phyloP scores from a whole-genome alignment of 2,797 vertebrate genomes.

The Threskiornis aethiopicus region DNA sequence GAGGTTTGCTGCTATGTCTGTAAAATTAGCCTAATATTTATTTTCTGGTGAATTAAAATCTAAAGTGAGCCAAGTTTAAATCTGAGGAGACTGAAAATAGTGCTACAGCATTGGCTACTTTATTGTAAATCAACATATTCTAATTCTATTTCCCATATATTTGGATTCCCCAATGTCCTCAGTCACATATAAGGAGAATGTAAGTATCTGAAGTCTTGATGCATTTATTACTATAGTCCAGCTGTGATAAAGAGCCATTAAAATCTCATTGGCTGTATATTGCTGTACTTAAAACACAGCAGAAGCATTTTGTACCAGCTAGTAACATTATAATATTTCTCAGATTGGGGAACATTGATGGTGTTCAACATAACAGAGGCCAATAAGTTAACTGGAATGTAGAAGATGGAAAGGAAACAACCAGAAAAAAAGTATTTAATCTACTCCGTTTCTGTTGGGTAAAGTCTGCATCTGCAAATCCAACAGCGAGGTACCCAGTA shows the following conservation, averaged over 20 bases:
- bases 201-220: background rate
- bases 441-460: background rate
- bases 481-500: background rate
- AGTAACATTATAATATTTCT: background rate
- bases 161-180: background rate
- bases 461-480: background rate
- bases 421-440: background rate
- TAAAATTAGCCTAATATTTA: constrained; percentile 47
- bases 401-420: background rate
- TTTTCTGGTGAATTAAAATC: constrained; percentile 65
- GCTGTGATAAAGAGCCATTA: constrained; percentile 52
- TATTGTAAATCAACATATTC: constrained; percentile 53
- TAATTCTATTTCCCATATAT: constrained; percentile 50
- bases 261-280: constrained; percentile 43
- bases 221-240: constrained; percentile 29
- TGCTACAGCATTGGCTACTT: constrained; percentile 7
- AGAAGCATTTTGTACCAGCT: constrained; percentile 34
- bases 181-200: background rate
- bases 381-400: background rate
- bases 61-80: constrained; percentile 45
- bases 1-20: background rate
- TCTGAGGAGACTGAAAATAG: constrained; percentile 38
- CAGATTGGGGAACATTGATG: background rate
- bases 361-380: background rate
- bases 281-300: constrained; percentile 38